Percentiles rank a stretch among this genome's conserved stretches.
These are phyloP conservation scores for Gopherus evgoodei DNA, from an alignment of 2,113 vertebrate genomes.

Conservation along the genomic window DNA sequence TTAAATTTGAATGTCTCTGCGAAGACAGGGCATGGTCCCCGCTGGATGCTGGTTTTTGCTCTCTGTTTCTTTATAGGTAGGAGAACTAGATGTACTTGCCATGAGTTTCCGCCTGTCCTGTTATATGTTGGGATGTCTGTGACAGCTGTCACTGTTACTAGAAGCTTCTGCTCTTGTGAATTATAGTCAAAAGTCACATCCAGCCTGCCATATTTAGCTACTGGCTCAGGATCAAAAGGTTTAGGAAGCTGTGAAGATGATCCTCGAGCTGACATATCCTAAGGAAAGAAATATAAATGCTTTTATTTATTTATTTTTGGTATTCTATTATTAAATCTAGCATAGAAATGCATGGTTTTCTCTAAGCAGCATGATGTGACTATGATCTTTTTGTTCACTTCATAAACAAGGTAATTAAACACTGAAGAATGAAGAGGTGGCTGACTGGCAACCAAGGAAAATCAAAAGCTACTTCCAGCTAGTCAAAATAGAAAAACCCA, in stretches of 20 bases:
- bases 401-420: constrained; percentile 31
- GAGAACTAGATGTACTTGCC: constrained; percentile 98
- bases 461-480: constrained; percentile 5
- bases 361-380: neutral
- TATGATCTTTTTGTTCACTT: constrained; percentile 37
- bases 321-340: constrained; percentile 47
- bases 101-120: constrained; percentile 92
- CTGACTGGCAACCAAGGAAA: constrained; percentile 2
- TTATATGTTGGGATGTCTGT: constrained; percentile 92
- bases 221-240: constrained; percentile 92
- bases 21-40: constrained; percentile 93
- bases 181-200: constrained; percentile 96
- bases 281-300: constrained; percentile 57
- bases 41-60: constrained; percentile 92
- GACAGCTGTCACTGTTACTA: constrained; percentile 93
- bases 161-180: constrained; percentile 92
- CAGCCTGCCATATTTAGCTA: constrained; percentile 93
- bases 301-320: constrained; percentile 59
- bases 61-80: constrained; percentile 97
- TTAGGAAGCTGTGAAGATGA: constrained; percentile 93
- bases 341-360: constrained; percentile 5
- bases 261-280: constrained; percentile 93
- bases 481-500: neutral
- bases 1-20: constrained; percentile 96
- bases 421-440: neutral